phyloP scores from a whole-genome alignment of 2,888 invertebrate genomes.

The Calameuta filiformis region DNA sequence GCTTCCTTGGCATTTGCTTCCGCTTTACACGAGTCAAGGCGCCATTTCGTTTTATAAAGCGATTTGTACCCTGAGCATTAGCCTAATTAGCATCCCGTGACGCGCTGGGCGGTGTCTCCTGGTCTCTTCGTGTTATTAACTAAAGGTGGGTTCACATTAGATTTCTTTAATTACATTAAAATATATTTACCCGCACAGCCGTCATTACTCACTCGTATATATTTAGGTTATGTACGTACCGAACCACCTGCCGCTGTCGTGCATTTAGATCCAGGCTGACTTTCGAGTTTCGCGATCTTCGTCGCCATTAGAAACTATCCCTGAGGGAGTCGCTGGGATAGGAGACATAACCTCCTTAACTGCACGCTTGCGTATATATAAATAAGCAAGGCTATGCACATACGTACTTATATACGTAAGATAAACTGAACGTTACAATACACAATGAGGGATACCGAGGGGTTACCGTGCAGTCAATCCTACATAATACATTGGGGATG shows the following conservation, averaged over 20 bases:
- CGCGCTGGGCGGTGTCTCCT: neutral
- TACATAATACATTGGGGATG: neutral
- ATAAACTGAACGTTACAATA: conserved; percentile 30
- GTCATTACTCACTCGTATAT: neutral
- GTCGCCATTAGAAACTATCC: neutral
- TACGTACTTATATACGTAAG: conserved; percentile 26
- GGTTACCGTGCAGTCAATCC: neutral
- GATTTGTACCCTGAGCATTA: neutral
- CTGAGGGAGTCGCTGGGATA: neutral
- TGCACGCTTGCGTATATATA: neutral
- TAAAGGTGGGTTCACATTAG: neutral
- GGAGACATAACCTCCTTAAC: neutral
- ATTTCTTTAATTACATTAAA: neutral
- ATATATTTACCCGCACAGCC: neutral
- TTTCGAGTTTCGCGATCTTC: neutral
- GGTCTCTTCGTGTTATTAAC: neutral
- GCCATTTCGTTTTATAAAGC: neutral
- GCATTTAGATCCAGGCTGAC: neutral
- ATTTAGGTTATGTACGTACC: neutral
- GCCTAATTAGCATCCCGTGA: conserved; percentile 16
- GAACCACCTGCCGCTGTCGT: neutral
- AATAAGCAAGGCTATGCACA: conserved; percentile 5
- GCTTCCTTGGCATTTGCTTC: neutral
- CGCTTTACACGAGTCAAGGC: neutral
- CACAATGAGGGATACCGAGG: conserved; percentile 20